Conservation (phyloP, 2,797 vertebrate genomes). For the Aulostomus chinensis region DNA sequence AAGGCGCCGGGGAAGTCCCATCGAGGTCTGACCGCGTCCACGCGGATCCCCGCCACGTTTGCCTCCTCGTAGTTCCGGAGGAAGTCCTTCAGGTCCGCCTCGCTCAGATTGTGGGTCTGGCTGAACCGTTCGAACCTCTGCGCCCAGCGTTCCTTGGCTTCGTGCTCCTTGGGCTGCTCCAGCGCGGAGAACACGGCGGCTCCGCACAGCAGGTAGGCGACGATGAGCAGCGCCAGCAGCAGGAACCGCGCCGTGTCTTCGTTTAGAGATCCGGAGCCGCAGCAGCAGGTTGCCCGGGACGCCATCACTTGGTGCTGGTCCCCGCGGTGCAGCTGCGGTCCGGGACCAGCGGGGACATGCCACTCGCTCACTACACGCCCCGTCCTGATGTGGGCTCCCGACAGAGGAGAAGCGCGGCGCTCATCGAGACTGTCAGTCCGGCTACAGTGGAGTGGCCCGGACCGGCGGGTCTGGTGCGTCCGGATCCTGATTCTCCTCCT, state of each 20-base stretch:
- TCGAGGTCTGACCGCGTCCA: conserved; percentile 85
- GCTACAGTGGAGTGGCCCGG: too few species aligned
- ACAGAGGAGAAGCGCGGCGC: conserved; percentile 1
- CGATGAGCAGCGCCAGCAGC: conserved; percentile 87
- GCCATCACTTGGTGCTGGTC: conserved; percentile 79
- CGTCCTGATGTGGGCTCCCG: conserved; percentile 51
- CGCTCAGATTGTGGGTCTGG: conserved; percentile 86
- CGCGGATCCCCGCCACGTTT: conserved; percentile 87
- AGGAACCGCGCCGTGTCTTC: conserved; percentile 93
- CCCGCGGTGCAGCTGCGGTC: conserved; percentile 29
- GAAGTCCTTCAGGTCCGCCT: conserved; percentile 83
- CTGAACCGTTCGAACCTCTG: conserved; percentile 87
- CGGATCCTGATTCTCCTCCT: background rate
- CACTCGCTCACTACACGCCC: too few species aligned
- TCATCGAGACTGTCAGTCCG: too few species aligned
- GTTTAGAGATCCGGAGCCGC: conserved; percentile 81
- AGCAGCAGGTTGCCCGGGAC: conserved; percentile 81
- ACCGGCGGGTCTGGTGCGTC: too few species aligned
- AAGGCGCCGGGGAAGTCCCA: conserved; percentile 96
- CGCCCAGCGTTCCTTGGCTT: conserved; percentile 88
- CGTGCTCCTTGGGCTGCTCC: conserved; percentile 88
- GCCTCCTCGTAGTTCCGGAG: conserved; percentile 91
- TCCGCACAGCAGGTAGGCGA: conserved; percentile 89
- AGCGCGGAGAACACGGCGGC: conserved; percentile 94
- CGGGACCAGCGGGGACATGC: conserved; percentile 40